Base-by-base conservation (phyloP, 2,797 vertebrate genomes). In the Fratercula arctica region DNA sequence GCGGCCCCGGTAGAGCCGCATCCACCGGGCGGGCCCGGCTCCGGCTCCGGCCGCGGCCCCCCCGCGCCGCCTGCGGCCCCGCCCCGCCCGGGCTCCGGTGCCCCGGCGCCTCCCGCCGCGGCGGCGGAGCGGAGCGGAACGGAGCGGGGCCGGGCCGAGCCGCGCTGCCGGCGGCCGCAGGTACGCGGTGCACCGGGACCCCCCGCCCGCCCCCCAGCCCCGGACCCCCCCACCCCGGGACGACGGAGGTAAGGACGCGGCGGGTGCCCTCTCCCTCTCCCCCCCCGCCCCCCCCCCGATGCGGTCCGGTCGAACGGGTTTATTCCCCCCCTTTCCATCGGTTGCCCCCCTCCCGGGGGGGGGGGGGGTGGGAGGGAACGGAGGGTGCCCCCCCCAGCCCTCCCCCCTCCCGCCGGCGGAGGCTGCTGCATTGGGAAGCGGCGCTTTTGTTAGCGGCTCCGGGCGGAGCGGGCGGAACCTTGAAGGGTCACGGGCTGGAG, bases 61-160 rank as follows among this genome's bases (percentile, higher is more conserved):
- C 53, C 31, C 46, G 16, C 35, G 5, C 35, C 29, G 31, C 24
- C 67, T 46, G 45, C 79, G 63, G 87, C 79, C 87, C 87, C 87
- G 87, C 88, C 79, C 80, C 79, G 66, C 87, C 72, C 87, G 79
- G 79, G 87, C 66, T 75, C 72, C 87, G 87, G 69, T 73, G 78
- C 54, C 67, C 67, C 81, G 80, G 68, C 33, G 68, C 57, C 59
- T 83, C 64, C 87, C 79, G 72, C 48, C 78, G 87, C 79, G 70
- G 33, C 63, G 15, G 67, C 87, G 51, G 39, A 28, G 24, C 75
- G 83, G 90, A 79, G 77, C 91, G 64, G 90, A 79, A 75, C 91
- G 64, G 31, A 10, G 41, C 41, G 14, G 41, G 41, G 41, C 41
- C 41, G 41, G 15, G 41, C 41, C 41, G 41, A 43, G 41, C 83